Evolutionary conservation across 1,140 invertebrate genomes (phyloP).

Genomic region (Rhopalosiphum padi): DNA sequence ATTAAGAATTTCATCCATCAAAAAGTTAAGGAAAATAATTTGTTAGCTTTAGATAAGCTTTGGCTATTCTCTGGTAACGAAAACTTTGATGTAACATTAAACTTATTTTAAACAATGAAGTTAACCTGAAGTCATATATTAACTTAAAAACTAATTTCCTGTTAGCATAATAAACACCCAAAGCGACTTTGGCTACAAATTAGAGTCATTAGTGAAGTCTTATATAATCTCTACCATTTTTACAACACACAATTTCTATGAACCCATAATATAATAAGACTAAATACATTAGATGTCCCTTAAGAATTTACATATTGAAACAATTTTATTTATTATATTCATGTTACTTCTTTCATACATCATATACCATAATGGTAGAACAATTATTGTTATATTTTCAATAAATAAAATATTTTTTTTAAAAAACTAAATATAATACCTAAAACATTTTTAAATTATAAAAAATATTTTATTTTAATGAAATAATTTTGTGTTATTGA

Average conservation of each 20-base stretch:
- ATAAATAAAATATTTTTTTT: no score
- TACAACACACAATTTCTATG: background rate
- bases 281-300: background rate
- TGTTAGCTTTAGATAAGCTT: conserved; percentile 10
- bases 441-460: no score
- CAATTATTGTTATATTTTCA: background rate
- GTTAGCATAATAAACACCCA: conserved; percentile 25
- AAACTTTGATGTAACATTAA: conserved; percentile 38
- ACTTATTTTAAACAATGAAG: conserved; percentile 36
- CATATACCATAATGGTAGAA: background rate
- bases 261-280: background rate
- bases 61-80: conserved; percentile 25
- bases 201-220: background rate
- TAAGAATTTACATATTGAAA: background rate
- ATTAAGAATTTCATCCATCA: conserved; percentile 32
- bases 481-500: background rate
- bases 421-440: no score
- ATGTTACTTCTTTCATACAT: background rate
- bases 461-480: background rate
- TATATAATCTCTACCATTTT: background rate
- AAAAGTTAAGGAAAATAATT: conserved; percentile 32
- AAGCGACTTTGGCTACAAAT: background rate
- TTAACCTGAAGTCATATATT: conserved; percentile 42
- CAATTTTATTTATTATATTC: background rate
- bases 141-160: conserved; percentile 35